phyloP scores from a whole-genome alignment of 2,113 vertebrate genomes.

The Mola mola region DNA sequence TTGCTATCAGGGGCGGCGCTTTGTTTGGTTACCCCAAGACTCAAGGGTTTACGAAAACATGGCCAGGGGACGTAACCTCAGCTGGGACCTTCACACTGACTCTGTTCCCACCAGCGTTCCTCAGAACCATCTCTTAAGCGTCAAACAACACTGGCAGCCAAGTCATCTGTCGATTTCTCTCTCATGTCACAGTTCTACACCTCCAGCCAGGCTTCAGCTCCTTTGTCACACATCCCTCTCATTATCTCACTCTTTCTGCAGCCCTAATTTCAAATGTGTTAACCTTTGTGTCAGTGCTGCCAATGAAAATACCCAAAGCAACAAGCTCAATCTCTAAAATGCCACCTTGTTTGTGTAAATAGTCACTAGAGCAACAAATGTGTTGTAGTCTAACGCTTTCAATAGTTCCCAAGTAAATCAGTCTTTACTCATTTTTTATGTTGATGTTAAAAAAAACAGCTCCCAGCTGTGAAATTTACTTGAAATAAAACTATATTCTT shows the following conservation, averaged over 20 bases:
- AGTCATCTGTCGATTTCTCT: conserved; percentile 19
- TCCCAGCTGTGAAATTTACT: no score
- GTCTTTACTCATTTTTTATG: no score
- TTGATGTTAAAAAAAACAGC: no score
- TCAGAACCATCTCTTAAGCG: conserved; percentile 27
- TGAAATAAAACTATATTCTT: no score
- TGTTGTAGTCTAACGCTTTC: no score
- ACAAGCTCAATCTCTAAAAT: no score
- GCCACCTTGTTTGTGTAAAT: no score
- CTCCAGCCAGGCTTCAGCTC: conserved; percentile 12
- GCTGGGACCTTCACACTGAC: conserved; percentile 65
- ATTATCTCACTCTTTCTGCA: neutral
- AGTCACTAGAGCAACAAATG: no score
- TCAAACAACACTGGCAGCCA: conserved; percentile 29
- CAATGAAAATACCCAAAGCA: neutral
- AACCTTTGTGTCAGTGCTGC: no score
- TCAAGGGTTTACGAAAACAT: conserved; percentile 72
- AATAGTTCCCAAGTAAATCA: no score
- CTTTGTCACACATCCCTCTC: neutral
- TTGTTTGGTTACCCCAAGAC: conserved; percentile 67
- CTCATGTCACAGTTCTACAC: neutral
- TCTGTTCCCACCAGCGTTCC: conserved; percentile 66
- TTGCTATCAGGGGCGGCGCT: conserved; percentile 37
- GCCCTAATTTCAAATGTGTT: neutral
- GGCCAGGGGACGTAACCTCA: conserved; percentile 67